Evolutionary conservation across 2,888 invertebrate species (phyloP).

Genomic region (Coelopa pilipes): DNA sequence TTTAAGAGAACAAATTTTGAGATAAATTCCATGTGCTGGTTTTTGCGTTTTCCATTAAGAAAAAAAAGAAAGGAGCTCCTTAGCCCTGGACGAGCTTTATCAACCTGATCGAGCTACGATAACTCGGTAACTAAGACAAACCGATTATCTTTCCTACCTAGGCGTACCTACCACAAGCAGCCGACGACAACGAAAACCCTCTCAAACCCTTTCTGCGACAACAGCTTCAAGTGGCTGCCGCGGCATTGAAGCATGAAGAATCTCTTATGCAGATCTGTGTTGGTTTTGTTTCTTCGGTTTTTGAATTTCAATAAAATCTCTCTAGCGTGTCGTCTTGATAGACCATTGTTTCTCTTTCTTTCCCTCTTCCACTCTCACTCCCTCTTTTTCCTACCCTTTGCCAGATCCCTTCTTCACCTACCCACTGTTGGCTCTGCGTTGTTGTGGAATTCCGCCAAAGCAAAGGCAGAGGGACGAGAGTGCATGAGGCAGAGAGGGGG

Average conservation of each 20-base stretch:
- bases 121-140: not conserved
- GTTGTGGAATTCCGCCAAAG: too few relatives aligned
- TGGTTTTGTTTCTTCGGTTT: constrained; percentile 1
- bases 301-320: constrained; percentile 61
- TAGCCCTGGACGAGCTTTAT: not conserved
- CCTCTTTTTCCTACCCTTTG: not conserved
- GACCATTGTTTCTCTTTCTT: constrained; percentile 38
- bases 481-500: too few relatives aligned
- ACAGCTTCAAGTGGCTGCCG: not conserved
- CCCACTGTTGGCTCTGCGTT: too few relatives aligned
- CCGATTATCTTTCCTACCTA: constrained; percentile 13
- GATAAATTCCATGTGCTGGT: too few relatives aligned
- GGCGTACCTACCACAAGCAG: not conserved
- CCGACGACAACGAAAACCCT: not conserved
- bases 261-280: constrained; percentile 11
- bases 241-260: constrained; percentile 9
- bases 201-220: not conserved
- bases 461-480: too few relatives aligned
- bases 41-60: too few relatives aligned
- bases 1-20: too few relatives aligned
- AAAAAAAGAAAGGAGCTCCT: not conserved
- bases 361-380: not conserved
- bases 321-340: constrained; percentile 59
- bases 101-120: constrained; percentile 6
- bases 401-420: too few relatives aligned